A percentile compares a stretch with the other conserved stretches of the same genome.
Conservation (phyloP, 1,140 invertebrate species). For the Pemphigus obesinymphae region DNA sequence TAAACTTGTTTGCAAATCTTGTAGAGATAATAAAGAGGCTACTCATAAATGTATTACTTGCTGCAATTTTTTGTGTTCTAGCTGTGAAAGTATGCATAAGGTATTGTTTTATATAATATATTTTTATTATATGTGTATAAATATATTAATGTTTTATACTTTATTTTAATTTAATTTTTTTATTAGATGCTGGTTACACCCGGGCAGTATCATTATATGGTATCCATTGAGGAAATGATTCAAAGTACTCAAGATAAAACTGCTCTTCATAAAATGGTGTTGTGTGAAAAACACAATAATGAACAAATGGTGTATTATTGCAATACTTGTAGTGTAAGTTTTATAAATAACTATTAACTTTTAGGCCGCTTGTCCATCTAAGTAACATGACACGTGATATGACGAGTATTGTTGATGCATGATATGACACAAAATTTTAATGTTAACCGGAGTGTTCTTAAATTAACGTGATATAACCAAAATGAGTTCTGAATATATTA, state of each 20-base stretch:
- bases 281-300: slow-evolving; percentile 68
- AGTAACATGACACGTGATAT: too few relatives aligned
- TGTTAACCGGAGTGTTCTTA: too few relatives aligned
- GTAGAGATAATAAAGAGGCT: slow-evolving; percentile 82
- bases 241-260: slow-evolving; percentile 63
- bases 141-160: slow-evolving; percentile 3
- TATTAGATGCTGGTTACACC: slow-evolving; percentile 71
- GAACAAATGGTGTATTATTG: slow-evolving; percentile 80
- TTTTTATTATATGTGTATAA: neutral
- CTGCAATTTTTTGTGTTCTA: slow-evolving; percentile 85
- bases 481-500: too few relatives aligned
- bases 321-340: slow-evolving; percentile 67
- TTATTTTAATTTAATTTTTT: slow-evolving; percentile 20
- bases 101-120: slow-evolving; percentile 42
- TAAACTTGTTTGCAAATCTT: slow-evolving; percentile 77
- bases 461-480: too few relatives aligned
- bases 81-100: slow-evolving; percentile 89
- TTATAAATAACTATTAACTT: neutral
- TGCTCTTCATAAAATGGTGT: slow-evolving; percentile 76
- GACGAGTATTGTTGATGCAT: too few relatives aligned
- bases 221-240: slow-evolving; percentile 79
- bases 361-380: too few relatives aligned
- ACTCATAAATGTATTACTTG: slow-evolving; percentile 88
- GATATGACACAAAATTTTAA: too few relatives aligned
- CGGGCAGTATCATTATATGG: slow-evolving; percentile 86